phyloP scores from a whole-genome alignment of 2,113 vertebrate genomes.

The Cyanoderma ruficeps region DNA sequence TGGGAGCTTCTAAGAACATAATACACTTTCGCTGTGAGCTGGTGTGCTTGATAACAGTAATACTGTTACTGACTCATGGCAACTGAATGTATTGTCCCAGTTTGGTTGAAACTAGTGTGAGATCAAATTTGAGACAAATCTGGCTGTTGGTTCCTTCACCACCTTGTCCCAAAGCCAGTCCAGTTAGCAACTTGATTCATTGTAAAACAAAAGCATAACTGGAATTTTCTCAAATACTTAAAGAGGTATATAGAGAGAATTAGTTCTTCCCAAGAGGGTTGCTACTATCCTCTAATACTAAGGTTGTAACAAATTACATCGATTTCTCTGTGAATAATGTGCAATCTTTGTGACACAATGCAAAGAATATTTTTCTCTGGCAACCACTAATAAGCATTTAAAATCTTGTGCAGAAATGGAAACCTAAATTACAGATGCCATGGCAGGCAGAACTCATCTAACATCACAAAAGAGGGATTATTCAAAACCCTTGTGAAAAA shows the following conservation, averaged over 20 bases:
- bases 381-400: conserved; percentile 61
- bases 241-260: not conserved
- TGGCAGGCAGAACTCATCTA: conserved; percentile 53
- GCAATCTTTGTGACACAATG: conserved; percentile 51
- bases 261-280: not conserved
- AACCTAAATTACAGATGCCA: conserved; percentile 66
- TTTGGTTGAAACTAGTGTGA: not conserved
- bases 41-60: not conserved
- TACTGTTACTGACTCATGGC: not conserved
- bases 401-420: conserved; percentile 65
- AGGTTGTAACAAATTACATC: conserved; percentile 26
- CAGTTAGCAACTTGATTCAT: not conserved
- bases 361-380: conserved; percentile 58
- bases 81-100: not conserved
- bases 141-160: not conserved
- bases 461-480: conserved; percentile 30
- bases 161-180: not conserved
- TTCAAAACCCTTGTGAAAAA: conserved; percentile 24
- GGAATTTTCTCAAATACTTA: not conserved
- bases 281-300: conserved; percentile 13
- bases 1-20: not conserved
- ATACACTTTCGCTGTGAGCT: not conserved
- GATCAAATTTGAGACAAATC: not conserved
- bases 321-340: conserved; percentile 43
- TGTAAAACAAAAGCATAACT: not conserved